These are phyloP conservation scores for Dasyprocta punctata DNA, from an alignment of 2,113 vertebrate species.

Conservation along the genomic window DNA sequence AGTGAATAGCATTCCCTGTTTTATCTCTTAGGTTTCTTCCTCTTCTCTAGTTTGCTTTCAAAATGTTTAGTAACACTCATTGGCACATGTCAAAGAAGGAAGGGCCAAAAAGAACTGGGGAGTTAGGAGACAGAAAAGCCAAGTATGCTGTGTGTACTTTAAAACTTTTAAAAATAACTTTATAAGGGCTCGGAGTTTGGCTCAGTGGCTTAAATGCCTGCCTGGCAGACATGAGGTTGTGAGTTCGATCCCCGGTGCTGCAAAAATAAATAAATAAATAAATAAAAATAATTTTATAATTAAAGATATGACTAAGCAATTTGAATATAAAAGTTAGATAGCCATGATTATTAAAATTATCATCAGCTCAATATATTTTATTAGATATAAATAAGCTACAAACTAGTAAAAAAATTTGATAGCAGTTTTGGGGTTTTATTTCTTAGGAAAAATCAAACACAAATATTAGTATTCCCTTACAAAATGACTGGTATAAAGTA, in stretches of 20 bases:
- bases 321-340: not conserved
- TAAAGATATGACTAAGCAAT: not conserved
- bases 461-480: not conserved
- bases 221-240: too few relatives aligned
- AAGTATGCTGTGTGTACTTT: not conserved
- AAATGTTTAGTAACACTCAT: not conserved
- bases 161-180: not conserved
- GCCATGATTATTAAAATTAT: not conserved
- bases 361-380: not conserved
- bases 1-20: not conserved
- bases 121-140: not conserved
- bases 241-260: too few relatives aligned
- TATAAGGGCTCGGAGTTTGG: too few relatives aligned
- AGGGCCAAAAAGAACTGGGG: not conserved
- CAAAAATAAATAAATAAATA: too few relatives aligned
- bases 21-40: not conserved
- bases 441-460: not conserved
- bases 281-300: not conserved
- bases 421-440: not conserved
- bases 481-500: not conserved
- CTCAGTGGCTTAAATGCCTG: too few relatives aligned
- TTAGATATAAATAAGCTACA: conserved; percentile 10
- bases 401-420: not conserved
- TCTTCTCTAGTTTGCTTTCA: not conserved
- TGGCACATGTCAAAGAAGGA: conserved; percentile 1